Evolutionary conservation across 1,140 invertebrate genomes (phyloP).

Genomic region (Portunus trituberculatus): DNA sequence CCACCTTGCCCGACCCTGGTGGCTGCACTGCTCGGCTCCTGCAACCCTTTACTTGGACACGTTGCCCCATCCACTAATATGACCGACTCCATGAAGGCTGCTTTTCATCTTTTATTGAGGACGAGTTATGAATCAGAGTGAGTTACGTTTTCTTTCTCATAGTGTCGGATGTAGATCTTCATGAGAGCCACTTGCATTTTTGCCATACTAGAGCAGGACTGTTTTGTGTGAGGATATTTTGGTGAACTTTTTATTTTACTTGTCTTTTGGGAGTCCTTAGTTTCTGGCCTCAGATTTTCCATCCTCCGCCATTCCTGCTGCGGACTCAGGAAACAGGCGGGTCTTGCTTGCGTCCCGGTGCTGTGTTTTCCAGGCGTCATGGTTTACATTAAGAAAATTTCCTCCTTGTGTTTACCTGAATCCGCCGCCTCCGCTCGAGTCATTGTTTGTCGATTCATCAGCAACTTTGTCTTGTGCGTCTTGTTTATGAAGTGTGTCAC

Average conservation of each 20-base stretch:
- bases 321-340: too few relatives aligned
- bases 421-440: neutral
- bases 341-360: neutral
- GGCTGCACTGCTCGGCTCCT: neutral
- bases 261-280: too few relatives aligned
- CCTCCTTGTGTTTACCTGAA: neutral
- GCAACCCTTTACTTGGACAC: neutral
- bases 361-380: neutral
- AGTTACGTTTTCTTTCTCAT: neutral
- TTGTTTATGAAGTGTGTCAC: slow-evolving; percentile 14
- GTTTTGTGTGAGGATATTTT: too few relatives aligned
- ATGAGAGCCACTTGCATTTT: too few relatives aligned
- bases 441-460: slow-evolving; percentile 2
- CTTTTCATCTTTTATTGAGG: neutral
- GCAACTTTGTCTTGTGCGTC: neutral
- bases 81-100: neutral
- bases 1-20: neutral
- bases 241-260: too few relatives aligned
- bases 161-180: too few relatives aligned
- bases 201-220: too few relatives aligned
- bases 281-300: neutral
- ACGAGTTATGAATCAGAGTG: neutral
- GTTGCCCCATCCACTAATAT: neutral
- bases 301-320: neutral
- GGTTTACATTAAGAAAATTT: neutral